A percentile compares a stretch with the other conserved stretches of the same genome.
phyloP scores from a whole-genome alignment of 2,797 vertebrate genomes.

The Fundulus diaphanus region DNA sequence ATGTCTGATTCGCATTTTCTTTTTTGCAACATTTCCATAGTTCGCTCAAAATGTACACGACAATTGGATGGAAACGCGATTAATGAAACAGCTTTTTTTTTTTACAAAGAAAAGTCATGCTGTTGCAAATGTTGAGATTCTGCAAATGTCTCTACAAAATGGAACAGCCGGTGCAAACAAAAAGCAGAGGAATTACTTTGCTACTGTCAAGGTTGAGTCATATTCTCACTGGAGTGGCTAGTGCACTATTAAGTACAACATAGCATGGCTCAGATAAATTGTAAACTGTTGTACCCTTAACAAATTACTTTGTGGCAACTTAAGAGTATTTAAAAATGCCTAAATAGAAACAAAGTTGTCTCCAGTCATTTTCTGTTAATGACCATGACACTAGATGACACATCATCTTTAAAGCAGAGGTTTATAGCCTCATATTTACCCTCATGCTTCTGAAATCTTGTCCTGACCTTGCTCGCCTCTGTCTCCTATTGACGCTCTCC shows the following conservation, averaged over 20 bases:
- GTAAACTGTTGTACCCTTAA: neutral
- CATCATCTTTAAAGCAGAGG: constrained; percentile 22
- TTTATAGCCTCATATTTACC: constrained; percentile 1
- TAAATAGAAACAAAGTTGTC: neutral
- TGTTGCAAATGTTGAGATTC: constrained; percentile 46
- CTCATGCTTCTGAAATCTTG: constrained; percentile 7
- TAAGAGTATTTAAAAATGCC: neutral
- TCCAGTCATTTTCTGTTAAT: neutral
- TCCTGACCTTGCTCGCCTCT: neutral
- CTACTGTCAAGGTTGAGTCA: constrained; percentile 38
- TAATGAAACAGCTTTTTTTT: too few relatives aligned
- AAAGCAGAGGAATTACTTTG: constrained; percentile 3
- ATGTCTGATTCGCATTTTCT: too few relatives aligned
- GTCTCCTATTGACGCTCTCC: constrained; percentile 7
- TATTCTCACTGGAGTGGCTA: constrained; percentile 29
- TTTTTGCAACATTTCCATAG: too few relatives aligned
- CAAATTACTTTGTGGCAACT: neutral
- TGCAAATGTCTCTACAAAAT: constrained; percentile 30
- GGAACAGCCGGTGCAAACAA: constrained; percentile 21
- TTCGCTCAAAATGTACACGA: too few relatives aligned
- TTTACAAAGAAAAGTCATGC: constrained; percentile 33
- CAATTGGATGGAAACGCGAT: too few relatives aligned
- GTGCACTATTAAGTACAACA: constrained; percentile 37
- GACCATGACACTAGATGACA: constrained; percentile 31
- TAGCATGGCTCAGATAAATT: neutral